phyloP scores from a whole-genome alignment of 2,113 vertebrate species.

The Vimba vimba region DNA sequence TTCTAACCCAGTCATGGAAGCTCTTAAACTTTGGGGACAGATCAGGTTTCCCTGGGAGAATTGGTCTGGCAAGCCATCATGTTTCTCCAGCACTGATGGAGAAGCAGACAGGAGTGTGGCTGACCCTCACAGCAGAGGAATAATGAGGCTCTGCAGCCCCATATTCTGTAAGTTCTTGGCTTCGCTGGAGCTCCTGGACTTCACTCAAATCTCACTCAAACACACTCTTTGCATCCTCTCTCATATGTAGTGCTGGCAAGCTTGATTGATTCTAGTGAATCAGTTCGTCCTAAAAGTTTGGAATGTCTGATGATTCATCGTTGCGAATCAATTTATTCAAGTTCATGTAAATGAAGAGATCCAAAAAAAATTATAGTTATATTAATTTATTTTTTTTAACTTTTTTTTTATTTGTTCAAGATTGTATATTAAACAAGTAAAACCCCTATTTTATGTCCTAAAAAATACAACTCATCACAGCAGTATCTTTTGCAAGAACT shows the following conservation, averaged over 20 bases:
- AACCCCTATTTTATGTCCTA: too few relatives aligned
- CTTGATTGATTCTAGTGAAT: background rate
- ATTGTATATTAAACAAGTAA: background rate
- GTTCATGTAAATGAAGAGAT: background rate
- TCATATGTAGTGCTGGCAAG: background rate
- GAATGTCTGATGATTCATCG: background rate
- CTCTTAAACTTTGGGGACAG: background rate
- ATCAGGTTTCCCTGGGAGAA: conserved; percentile 26
- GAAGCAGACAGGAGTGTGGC: conserved; percentile 3
- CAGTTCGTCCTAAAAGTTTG: background rate
- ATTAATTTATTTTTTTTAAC: too few relatives aligned
- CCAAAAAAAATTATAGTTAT: background rate
- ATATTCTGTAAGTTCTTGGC: background rate
- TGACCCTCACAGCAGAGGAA: background rate
- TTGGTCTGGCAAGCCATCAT: conserved; percentile 13
- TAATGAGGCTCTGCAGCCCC: background rate
- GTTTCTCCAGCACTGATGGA: conserved; percentile 7
- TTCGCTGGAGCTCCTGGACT: background rate
- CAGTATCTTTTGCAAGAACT: too few relatives aligned
- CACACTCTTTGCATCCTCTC: background rate
- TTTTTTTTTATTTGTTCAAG: too few relatives aligned
- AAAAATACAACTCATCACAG: too few relatives aligned
- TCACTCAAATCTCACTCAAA: background rate
- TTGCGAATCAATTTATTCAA: background rate
- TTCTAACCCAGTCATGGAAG: conserved; percentile 9